A percentile compares a stretch with the other conserved stretches of the same genome.
Evolutionary conservation across 2,888 invertebrate genomes (phyloP).

Genomic region (Ptilodon capucinus): DNA sequence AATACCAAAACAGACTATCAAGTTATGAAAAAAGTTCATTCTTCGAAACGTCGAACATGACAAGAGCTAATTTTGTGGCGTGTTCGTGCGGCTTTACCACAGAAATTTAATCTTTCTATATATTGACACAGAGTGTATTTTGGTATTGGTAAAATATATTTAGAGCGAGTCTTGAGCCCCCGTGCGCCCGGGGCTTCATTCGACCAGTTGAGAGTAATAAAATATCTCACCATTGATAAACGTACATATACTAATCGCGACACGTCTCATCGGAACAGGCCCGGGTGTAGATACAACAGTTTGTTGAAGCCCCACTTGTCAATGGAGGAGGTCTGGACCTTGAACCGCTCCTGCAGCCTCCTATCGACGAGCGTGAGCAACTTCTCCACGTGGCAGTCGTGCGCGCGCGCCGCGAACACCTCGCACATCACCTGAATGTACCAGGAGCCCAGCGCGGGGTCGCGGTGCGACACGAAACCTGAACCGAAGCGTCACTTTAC

Average conservation of each 20-base stretch:
- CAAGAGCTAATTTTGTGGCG: too few relatives aligned
- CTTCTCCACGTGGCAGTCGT: slow-evolving; percentile 84
- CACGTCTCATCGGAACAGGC: slow-evolving; percentile 38
- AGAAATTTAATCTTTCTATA: too few relatives aligned
- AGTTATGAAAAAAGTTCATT: too few relatives aligned
- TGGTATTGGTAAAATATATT: too few relatives aligned
- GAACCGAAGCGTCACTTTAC: slow-evolving; percentile 2
- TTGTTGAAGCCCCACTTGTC: slow-evolving; percentile 86
- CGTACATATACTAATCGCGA: neutral
- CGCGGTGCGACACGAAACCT: slow-evolving; percentile 84
- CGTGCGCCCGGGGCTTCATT: too few relatives aligned
- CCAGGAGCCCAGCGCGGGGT: slow-evolving; percentile 84
- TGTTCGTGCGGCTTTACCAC: too few relatives aligned
- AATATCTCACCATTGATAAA: neutral
- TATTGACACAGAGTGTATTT: too few relatives aligned
- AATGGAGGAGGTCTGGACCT: slow-evolving; percentile 84
- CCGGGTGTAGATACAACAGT: slow-evolving; percentile 86
- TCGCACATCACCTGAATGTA: slow-evolving; percentile 87
- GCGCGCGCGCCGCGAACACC: slow-evolving; percentile 85
- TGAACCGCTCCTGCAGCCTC: slow-evolving; percentile 59
- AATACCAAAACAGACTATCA: too few relatives aligned
- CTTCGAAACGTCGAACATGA: too few relatives aligned
- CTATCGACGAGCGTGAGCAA: slow-evolving; percentile 85
- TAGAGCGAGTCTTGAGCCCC: too few relatives aligned
- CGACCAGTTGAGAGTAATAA: neutral